These are phyloP conservation scores for Atherinosoma microstoma DNA, from an alignment of 2,797 vertebrate species.

Conservation along the genomic window DNA sequence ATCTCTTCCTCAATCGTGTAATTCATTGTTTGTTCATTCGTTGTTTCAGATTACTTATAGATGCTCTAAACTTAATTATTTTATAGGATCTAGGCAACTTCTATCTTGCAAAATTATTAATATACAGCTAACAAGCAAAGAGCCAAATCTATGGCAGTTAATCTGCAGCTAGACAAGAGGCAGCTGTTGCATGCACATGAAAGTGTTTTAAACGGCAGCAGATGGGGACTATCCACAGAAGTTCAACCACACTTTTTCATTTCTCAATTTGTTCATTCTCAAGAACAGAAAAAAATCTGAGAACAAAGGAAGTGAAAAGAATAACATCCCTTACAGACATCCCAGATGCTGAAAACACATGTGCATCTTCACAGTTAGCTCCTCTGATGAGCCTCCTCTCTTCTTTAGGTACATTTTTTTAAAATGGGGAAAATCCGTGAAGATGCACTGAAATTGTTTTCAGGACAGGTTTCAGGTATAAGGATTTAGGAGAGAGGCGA, in stretches of 20 bases:
- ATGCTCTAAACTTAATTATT: background rate
- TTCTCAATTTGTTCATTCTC: background rate
- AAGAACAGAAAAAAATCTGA: background rate
- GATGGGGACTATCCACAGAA: background rate
- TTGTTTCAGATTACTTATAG: no score
- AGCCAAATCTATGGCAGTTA: background rate
- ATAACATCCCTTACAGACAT: background rate
- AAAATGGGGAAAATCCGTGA: no score
- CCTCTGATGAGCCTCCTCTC: no score
- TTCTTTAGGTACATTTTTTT: no score
- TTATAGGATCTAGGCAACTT: background rate
- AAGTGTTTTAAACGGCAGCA: background rate
- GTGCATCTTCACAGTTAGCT: background rate
- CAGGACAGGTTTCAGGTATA: no score
- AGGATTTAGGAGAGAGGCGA: no score
- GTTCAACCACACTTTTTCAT: background rate
- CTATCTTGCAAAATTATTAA: background rate
- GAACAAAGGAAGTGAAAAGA: background rate
- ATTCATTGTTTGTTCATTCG: no score
- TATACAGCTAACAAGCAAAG: background rate
- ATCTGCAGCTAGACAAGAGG: background rate
- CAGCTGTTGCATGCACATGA: background rate
- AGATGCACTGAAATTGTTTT: no score
- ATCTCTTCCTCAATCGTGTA: no score
- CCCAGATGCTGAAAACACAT: background rate